phyloP scores from a whole-genome alignment of 2,113 vertebrate species.

The Callaeas wilsoni region DNA sequence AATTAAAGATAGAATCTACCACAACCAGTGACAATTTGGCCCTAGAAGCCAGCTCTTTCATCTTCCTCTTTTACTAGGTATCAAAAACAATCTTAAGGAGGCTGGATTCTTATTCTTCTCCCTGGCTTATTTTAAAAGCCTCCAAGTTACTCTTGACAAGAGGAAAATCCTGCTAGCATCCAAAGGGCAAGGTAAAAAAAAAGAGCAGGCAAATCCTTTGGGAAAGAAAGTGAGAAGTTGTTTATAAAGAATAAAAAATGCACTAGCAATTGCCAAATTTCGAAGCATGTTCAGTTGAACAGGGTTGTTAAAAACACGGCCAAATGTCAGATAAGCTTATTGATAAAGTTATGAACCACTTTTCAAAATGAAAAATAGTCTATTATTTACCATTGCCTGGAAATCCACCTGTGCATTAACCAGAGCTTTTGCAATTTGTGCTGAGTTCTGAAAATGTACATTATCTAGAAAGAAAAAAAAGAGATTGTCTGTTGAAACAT shows the following conservation, averaged over 20 bases:
- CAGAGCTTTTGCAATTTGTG: conserved; percentile 95
- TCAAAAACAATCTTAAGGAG: background rate
- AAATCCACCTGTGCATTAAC: conserved; percentile 93
- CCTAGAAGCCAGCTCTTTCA: background rate
- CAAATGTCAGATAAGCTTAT: conserved; percentile 6
- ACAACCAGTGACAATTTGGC: background rate
- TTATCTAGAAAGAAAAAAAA: conserved; percentile 84
- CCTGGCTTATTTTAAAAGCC: background rate
- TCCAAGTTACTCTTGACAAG: background rate
- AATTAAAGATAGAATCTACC: background rate
- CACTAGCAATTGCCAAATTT: background rate
- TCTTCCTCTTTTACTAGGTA: background rate
- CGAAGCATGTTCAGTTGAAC: background rate
- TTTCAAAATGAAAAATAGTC: conserved; percentile 4
- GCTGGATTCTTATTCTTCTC: background rate
- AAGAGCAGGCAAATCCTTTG: background rate
- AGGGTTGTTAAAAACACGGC: background rate
- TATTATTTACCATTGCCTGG: conserved; percentile 89
- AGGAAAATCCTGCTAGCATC: background rate
- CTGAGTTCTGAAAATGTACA: conserved; percentile 98
- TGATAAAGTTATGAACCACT: background rate
- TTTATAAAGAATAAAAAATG: background rate
- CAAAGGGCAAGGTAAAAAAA: background rate
- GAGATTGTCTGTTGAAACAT: conserved; percentile 15
- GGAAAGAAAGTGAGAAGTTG: background rate